Evolutionary conservation across 2,888 invertebrate genomes (phyloP), one percentile per base, ranked within the genome.

Genomic region (Ischnura elegans): DNA sequence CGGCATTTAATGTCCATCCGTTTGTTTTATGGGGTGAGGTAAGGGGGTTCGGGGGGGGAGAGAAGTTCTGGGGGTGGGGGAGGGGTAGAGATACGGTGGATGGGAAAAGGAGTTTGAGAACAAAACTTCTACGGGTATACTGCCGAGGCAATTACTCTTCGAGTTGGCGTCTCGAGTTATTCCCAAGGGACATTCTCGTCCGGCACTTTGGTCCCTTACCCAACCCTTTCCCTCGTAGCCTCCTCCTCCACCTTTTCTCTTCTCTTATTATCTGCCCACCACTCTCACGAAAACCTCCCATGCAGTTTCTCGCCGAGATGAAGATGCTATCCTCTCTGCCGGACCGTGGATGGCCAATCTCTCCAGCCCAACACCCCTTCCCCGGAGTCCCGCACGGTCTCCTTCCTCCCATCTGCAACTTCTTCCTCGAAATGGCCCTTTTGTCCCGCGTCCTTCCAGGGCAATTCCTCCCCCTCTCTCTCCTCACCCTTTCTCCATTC

Each of bases 111-210:
- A n/a, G 86, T 21, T 43, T 10, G 76, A n/a, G 76, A 36, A 76
- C 76, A 36, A 36, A 76, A 76, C 76, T 76, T 76, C 76, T 76
- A 76, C 76, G 76, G 76, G 76, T 36, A 46, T 86, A 86, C 43
- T 86, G 86, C 86, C 46, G 46, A 43, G 90, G 90, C 90, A 90
- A 90, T 90, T 90, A 90, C 90, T 90, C 90, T 90, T 90, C 61
- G 90, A 43, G 90, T 90, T 66, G 90, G 90, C 90, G 61, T 90
- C 90, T 90, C 90, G 21, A 90, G 90, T 66, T 90, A 90, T 61
- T 90, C 90, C 90, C 61, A 55, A 61, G 66, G 90, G 90, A 90
- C 90, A 90, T 87, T 87, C 51, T 87, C 29, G 55, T 36, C 51
- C 55, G 87, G 76, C 87, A 86, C 86, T 86, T 86, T 86, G 43